A percentile compares a stretch with the other conserved stretches of the same genome.
Evolutionary conservation across 2,113 vertebrate species (phyloP).

Genomic region (Ceyx melanurus): DNA sequence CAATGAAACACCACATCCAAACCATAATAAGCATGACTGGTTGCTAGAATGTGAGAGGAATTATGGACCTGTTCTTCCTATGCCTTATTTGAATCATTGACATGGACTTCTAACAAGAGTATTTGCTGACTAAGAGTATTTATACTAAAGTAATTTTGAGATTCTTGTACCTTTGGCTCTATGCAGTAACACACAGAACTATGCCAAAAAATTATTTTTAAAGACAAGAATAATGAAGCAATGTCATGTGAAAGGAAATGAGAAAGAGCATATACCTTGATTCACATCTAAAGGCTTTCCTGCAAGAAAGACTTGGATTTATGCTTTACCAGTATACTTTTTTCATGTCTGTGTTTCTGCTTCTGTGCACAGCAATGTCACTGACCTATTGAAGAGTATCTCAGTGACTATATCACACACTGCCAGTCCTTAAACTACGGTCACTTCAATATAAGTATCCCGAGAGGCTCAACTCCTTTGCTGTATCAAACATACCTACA

Average conservation of each 20-base stretch:
- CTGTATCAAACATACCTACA: neutral
- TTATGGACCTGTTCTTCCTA: neutral
- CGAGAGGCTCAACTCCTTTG: neutral
- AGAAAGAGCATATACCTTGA: conserved; percentile 19
- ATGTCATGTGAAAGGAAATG: conserved; percentile 49
- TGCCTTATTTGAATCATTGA: neutral
- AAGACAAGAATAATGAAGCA: conserved; percentile 25
- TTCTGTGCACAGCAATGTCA: neutral
- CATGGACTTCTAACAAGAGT: neutral
- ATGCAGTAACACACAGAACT: neutral
- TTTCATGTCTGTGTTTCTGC: neutral
- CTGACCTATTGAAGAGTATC: neutral
- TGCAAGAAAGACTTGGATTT: neutral
- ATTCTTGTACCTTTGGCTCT: neutral
- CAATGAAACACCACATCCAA: neutral
- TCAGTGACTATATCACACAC: neutral
- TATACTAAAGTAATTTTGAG: neutral
- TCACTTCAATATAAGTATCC: neutral
- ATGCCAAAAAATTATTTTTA: conserved; percentile 1
- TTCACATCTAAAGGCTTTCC: conserved; percentile 1
- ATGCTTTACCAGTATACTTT: neutral
- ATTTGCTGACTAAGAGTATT: neutral
- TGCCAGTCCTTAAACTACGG: neutral
- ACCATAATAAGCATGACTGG: neutral
- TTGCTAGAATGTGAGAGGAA: neutral